Evolutionary conservation across 2,113 vertebrate genomes (phyloP), one percentile per base, ranked within the genome.

Genomic region (Pygoscelis antarcticus): DNA sequence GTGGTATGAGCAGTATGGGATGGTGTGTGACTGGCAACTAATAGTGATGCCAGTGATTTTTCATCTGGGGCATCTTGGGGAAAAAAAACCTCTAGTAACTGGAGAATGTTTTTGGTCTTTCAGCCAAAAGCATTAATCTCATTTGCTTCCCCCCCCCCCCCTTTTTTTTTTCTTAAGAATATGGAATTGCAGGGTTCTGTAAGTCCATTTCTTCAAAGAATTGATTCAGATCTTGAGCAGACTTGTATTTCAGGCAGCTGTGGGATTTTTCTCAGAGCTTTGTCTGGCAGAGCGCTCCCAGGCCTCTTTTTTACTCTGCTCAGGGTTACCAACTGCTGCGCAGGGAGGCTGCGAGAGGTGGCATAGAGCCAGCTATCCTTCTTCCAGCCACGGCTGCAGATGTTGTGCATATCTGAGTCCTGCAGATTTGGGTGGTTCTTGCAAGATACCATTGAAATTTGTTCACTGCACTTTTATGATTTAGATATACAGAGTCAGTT

Each of bases 361-460:
- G 66, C 1, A 0, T 22, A 7, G 49, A 61, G 71, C 79, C 90
- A 80, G 15, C 38, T 49, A 4, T 89, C 40, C 82, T 76, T 36
- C 75, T 89, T 65, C 49, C 0, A 9, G 49, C 62, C 16, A 5
- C 32, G 29, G 66, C 66, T 68, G 68, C 71, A 74, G 54, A 74
- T 92, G 62, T 72, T 91, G 51, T 36, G 34, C 49, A 7, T 52
- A 49, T 71, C 66, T 9, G 27, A 30, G 25, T 77, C 44, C 49
- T 36, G 79, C 66, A 49, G 58, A 69, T 38, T 54, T 57, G 34
- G 49, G 79, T 72, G 30, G 8, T 36, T 92, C 70, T 44, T 88
- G 34, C 38, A 46, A 1, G 0, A 13, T 71, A 52, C 7, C 0
- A 0, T 9, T 74, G 69, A 70, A 61, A 70, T 71, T 25, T 8